phyloP scores from a whole-genome alignment of 2,888 invertebrate genomes.

The Latrodectus hesperus region DNA sequence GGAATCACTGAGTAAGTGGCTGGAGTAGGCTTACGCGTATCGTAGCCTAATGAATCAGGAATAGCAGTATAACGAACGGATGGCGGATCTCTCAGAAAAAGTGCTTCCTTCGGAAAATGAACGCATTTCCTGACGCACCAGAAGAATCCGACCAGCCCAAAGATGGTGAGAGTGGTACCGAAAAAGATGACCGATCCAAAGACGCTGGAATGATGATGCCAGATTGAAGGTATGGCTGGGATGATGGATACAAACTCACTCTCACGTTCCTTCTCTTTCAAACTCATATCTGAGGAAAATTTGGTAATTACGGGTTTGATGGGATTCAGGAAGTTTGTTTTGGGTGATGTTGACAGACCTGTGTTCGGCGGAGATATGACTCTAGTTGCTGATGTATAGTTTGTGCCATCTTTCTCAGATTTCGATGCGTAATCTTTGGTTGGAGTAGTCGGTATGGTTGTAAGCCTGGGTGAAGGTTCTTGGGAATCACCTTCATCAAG shows the following conservation, averaged over 20 bases:
- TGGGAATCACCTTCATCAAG: conserved; percentile 6
- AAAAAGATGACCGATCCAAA: conserved; percentile 74
- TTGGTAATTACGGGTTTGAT: conserved; percentile 30
- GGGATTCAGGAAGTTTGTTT: background rate
- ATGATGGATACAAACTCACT: conserved; percentile 24
- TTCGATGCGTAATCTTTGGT: background rate
- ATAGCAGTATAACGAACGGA: conserved; percentile 74
- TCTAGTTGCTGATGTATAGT: conserved; percentile 28
- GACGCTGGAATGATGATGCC: conserved; percentile 68
- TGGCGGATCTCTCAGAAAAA: conserved; percentile 73
- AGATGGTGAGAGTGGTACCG: conserved; percentile 73
- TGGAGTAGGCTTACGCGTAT: conserved; percentile 49
- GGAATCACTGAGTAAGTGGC: conserved; percentile 62
- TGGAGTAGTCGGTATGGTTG: conserved; percentile 23
- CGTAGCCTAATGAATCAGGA: conserved; percentile 73
- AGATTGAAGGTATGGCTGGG: conserved; percentile 14
- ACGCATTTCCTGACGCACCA: conserved; percentile 74
- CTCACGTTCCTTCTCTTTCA: conserved; percentile 4
- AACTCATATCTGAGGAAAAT: background rate
- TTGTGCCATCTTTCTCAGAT: conserved; percentile 3
- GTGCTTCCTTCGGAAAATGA: conserved; percentile 73
- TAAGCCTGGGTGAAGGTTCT: background rate
- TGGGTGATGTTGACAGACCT: conserved; percentile 4
- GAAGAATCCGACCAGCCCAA: conserved; percentile 73
- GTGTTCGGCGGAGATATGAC: conserved; percentile 22